Evolutionary conservation across 2,888 invertebrate species (phyloP), one percentile per base, ranked within the genome.

Genomic region (Incurvaria masculella): DNA sequence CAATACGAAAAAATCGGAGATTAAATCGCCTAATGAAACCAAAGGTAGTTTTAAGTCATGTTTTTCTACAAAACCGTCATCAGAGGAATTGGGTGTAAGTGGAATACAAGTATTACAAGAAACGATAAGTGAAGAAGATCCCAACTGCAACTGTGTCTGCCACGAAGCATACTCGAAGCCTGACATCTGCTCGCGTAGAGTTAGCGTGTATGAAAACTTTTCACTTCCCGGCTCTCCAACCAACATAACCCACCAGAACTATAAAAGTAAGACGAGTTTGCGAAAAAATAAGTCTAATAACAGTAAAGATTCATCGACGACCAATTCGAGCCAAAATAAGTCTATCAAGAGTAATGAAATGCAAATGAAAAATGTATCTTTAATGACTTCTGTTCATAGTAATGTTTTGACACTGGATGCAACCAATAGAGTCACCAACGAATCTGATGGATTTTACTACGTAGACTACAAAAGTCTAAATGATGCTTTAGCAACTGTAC

Each of bases 171-270:
- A 27, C 2, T 17, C 26, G 8, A 17, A 23, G 23, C 16, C 18
- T 18, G 14, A 18, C 18, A 11, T 43, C 23, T 23, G 39, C 20
- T 11, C 2, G 21, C 59, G 60, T 53, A 57, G 71, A 38, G 54
- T 61, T 10, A 74, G 72, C 46, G 59, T 73, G 2, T 76, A 74
- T 26, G 67, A 78, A 48, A 72, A 78, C 50, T 78, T 78, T 49
- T 76, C 76, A 0, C 50, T 76, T 16, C 75, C 76, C 0, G 73
- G 75, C 2, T 76, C 76, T 1, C 76, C 76, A 0, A 69, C 61
- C 42, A 64, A 62, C 47, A 70, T 78, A 23, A 65, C 64, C 0
- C 76, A 76, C 53, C 64, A 49, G 19, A 78, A 78, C 53, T 78
- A 78, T 51, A 66, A 74, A 16, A 59, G 66, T 1, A 76, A 72